Base-by-base conservation (phyloP, 2,888 invertebrate genomes). In the Schizaphis graminum region DNA sequence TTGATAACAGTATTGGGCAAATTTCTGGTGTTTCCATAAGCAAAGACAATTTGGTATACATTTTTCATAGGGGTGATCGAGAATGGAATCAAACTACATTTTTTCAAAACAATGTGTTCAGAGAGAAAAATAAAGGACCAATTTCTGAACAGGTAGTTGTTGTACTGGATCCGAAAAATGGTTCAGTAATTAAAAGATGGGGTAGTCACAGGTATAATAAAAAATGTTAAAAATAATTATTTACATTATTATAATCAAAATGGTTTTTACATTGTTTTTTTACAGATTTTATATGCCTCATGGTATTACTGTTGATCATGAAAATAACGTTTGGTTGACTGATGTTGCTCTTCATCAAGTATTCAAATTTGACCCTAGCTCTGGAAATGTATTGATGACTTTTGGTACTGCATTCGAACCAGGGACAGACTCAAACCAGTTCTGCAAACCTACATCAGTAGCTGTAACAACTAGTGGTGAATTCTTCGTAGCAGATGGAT, bases 311-410 rank as follows among this genome's bases (percentile, higher is more conserved):
- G 97, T 99, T 41, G 99, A 99, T 96, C 96, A 96, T 91, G 97
- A 97, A 95, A 98, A 98, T 95, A 98, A 99, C 95, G 97, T 98
- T 49, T 99, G 99, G 99, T 97, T 99, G 44, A 99, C 99, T 2
- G 99, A 99, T 96, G 99, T 99, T 28, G 99, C 98, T 0, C 97
- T 99, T 95, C 99, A 99, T 96, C 99, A 99, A 96, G 99, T 98
- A 53, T 98, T 98, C 95, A 98, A 98, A 96, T 92, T 94, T 77
- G 56, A 89, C 11, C 88, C 89, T n/a, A 92, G 28, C 47, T 57
- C 91, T n/a, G 84, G n/a, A 84, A 84, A 89, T 84, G 24, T 94
- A 56, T 57, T 94, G 57, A 92, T 94, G 92, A 86, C 91, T 77
- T 92, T 94, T 57, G 94, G 92, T 35, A 61, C 89, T 44, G 28